Evolutionary conservation across 92 coral and sea anemone genomes (phyloP), one percentile per base, ranked within the genome.

Genomic region (Scolanthus callimorphus): DNA sequence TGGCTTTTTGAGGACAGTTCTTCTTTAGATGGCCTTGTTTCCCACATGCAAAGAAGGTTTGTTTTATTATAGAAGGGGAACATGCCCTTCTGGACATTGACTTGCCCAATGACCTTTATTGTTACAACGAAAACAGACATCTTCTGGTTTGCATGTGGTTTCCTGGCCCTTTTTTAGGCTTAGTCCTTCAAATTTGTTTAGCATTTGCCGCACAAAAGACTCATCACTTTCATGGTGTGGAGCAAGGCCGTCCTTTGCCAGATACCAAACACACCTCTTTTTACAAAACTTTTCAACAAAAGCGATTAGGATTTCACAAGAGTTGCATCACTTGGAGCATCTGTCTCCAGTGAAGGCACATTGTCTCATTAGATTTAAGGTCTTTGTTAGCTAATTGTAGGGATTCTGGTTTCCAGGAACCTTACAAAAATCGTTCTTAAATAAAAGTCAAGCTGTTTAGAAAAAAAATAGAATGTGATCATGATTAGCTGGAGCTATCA

Each of bases 101-200:
- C 59, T 15, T 28, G 78, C 69, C 78, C 70, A 71, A 51, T 71
- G 79, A 39, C 79, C 79, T 61, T n/a, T 39, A 27, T 53, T 39
- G 13, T 72, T 25, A 25, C 79, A 72, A 23, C 51, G 50, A 15
- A 72, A 62, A 26, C 79, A 72, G 37, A 29, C 11, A 23, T 72
- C 71, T 4, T 2, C 27, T 20, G 6, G n/a, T 25, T 55, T 55
- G 27, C 15, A 9, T 2, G 15, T 55, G 31, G 4, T 29, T 2
- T 27, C 29, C 4, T 15, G 15, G 15, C 15, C 15, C 9, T 6
- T 6, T 34, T 34, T 6, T 6, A 6, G 15, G 6, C 15, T 34
- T 34, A 6, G 6, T 6, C 43, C 43, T 34, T 50, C 19, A 15
- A 37, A 66, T 54, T 66, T 66, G 19, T 65, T 65, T 23, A 54